Evolutionary conservation across 2,113 vertebrate species (phyloP), one percentile per base, ranked within the genome.

Genomic region (Vidua macroura): DNA sequence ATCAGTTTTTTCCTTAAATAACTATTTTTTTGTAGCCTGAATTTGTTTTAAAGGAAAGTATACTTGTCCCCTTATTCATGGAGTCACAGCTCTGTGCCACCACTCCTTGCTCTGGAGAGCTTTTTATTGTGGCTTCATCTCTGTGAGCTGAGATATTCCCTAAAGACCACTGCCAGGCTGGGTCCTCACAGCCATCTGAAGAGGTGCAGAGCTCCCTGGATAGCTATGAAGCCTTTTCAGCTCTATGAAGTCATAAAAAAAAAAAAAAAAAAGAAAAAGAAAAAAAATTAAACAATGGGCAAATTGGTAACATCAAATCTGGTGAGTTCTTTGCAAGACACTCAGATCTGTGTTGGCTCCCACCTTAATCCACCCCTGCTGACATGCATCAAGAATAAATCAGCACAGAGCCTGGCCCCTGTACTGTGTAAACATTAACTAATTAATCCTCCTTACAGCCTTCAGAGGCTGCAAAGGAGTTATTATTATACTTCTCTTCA

Each of bases 391-490:
- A 83, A 49, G 72, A 20, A 59, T n/a, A 90, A 94, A 91, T 59
- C 90, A 95, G 84, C 51, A 5, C 25, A 91, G 59, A 82, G 58
- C 56, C 83, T 90, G 90, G 85, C 83, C 67, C 24, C 35, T 77
- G 44, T 41, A 15, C 82, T 96, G 90, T 86, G 80, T 68, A 95
- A 95, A 94, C 88, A 90, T 95, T 90, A 94, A 88, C 90, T 95
- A 94, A 96, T 95, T 96, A 96, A 95, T 95, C 88, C 58, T 81
- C n/a, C 48, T 91, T 64, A 78, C n/a, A 60, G 64, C 72, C 60
- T 44, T 37, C 46, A 39, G 64, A 90, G 60, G 64, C 62, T 96
- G 88, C 37, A 86, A 81, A 92, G 62, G 44, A 68, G 28, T 76
- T 91, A 58, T 89, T 96, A 70, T 93, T 87, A 52, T 83, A 60